A percentile compares a stretch with the other conserved stretches of the same genome.
phyloP scores from a whole-genome alignment of 2,113 vertebrate genomes.

The Macquaria australasica region DNA sequence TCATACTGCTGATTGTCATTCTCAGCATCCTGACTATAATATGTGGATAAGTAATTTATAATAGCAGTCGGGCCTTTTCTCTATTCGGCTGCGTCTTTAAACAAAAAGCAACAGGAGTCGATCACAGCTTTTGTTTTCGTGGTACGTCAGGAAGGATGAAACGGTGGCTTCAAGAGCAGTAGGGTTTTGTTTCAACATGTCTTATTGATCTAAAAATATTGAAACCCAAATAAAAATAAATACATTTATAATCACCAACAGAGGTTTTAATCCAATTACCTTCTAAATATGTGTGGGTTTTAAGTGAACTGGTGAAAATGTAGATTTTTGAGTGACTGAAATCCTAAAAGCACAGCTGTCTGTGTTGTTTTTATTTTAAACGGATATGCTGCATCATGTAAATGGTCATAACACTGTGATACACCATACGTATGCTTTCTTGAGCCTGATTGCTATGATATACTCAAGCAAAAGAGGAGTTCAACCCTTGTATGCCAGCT shows the following conservation, averaged over 20 bases:
- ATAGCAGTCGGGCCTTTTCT: constrained; percentile 5
- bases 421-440: constrained; percentile 6
- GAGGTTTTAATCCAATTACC: not conserved
- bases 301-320: constrained; percentile 2
- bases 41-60: constrained; percentile 25
- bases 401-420: constrained; percentile 3
- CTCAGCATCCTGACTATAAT: constrained; percentile 3
- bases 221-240: not conserved
- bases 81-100: constrained; percentile 33
- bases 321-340: not conserved
- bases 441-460: constrained; percentile 10
- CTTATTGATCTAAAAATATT: constrained; percentile 10
- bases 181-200: not conserved
- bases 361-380: not conserved
- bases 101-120: constrained; percentile 16
- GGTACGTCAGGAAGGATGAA: not conserved
- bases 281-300: not conserved
- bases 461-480: constrained; percentile 11
- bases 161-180: not conserved
- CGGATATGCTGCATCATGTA: not conserved
- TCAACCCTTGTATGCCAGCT: not conserved
- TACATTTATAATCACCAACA: not conserved
- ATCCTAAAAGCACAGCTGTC: constrained; percentile 9
- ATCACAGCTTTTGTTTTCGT: not conserved
- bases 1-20: constrained; percentile 44